Base-by-base conservation (phyloP, 1,140 invertebrate species). In the Archivesica marissinica region DNA sequence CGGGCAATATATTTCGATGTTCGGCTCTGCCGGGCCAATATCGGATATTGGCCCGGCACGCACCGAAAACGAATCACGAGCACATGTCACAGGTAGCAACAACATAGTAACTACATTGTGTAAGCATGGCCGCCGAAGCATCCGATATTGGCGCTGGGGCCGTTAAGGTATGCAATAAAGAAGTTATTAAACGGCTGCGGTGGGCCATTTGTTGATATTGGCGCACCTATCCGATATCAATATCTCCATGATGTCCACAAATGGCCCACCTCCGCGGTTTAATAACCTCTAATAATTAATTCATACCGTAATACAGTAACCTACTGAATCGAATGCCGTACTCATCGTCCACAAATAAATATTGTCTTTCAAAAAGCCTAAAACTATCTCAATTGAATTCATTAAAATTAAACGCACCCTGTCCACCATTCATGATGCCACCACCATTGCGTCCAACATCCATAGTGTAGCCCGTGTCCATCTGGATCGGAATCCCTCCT, bases 381-480 rank as follows among this genome's bases (percentile, higher is more conserved):
- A 17, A 7, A 9, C 41, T 17, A 47, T 47, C 17, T 47, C 41
- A 47, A 9, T 47, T 47, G 41, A 17, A 47, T 47, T 17, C 17
- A 47, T 47, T 9, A 47, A 7, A 47, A 9, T 23, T 4, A 61
- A 13, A 13, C 33, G 38, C 20, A 66, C 61, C 61, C 17, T 66
- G 61, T 38, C 61, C 61, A 38, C 28, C 30, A 15, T 50, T 72
- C 33, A 72, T 28, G 3, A 72, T 23, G 6, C 52, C 68, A 47
- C 11, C 25, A 3, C 28, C 39, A 44, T 47, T 50, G 15, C 41
- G n/a, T 2, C 44, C 44, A 13, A n/a, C 61, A 17, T 35, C 61
- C 3, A 50, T 30, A 72, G n/a, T 20, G 33, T 44, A 44, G 2
- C 68, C 68, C 6, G 68, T 41, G 35, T 72, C 68, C n/a, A 72